phyloP scores from a whole-genome alignment of 2,888 invertebrate genomes.

The Drosophila mimetica region DNA sequence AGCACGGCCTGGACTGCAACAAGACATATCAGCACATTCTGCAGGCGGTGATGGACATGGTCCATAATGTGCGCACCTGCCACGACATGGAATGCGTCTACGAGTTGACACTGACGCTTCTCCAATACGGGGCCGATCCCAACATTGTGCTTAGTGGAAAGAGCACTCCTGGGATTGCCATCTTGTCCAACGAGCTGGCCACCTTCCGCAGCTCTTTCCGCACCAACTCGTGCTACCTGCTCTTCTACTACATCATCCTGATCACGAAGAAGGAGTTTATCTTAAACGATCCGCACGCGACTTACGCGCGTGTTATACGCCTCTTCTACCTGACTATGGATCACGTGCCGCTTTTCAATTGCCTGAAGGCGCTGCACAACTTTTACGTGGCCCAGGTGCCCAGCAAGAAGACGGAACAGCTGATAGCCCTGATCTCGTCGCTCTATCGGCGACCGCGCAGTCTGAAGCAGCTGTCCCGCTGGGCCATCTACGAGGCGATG shows the following conservation, averaged over 20 bases:
- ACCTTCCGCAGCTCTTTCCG: conserved; percentile 84
- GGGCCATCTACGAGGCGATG: conserved; percentile 88
- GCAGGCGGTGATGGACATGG: conserved; percentile 89
- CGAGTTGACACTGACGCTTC: conserved; percentile 88
- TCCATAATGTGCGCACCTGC: conserved; percentile 88
- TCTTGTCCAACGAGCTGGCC: conserved; percentile 84
- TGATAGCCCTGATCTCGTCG: conserved; percentile 87
- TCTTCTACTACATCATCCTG: conserved; percentile 89
- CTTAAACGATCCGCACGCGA: conserved; percentile 87
- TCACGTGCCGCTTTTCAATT: conserved; percentile 88
- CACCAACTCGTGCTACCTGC: conserved; percentile 86
- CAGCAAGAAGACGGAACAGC: conserved; percentile 87
- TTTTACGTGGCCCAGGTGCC: conserved; percentile 88
- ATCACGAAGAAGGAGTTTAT: conserved; percentile 88
- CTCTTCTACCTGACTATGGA: conserved; percentile 89
- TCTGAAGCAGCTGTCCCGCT: conserved; percentile 90
- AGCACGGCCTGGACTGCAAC: conserved; percentile 89
- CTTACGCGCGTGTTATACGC: conserved; percentile 88
- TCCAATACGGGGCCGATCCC: conserved; percentile 91
- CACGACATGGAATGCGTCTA: conserved; percentile 89
- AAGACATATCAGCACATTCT: conserved; percentile 89
- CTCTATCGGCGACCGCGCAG: conserved; percentile 88
- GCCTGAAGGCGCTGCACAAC: conserved; percentile 88
- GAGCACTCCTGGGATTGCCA: conserved; percentile 82
- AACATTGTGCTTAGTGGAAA: conserved; percentile 86